A percentile compares a stretch with the other conserved stretches of the same genome.
Conservation (phyloP, 2,797 vertebrate genomes). For the Valencia hispanica region DNA sequence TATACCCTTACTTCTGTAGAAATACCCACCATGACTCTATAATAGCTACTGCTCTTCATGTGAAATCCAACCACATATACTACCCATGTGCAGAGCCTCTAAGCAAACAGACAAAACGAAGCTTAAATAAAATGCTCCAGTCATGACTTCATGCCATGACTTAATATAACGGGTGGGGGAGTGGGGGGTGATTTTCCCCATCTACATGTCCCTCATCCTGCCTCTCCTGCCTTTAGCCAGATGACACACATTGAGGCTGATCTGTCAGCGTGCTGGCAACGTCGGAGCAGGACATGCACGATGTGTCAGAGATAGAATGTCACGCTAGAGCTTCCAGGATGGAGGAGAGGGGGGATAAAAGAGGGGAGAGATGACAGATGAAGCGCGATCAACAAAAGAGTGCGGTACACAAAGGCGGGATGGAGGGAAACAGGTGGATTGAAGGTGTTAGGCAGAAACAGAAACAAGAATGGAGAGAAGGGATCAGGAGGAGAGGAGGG, state of each 20-base stretch:
- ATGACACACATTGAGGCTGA: constrained; percentile 79
- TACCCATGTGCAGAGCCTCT: not conserved
- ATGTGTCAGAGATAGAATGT: constrained; percentile 83
- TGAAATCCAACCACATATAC: constrained; percentile 8
- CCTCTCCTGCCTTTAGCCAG: constrained; percentile 55
- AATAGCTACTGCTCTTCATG: not conserved
- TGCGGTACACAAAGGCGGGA: constrained; percentile 54
- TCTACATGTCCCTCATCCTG: constrained; percentile 32
- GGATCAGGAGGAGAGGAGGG: constrained; percentile 49
- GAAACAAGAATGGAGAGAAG: constrained; percentile 65
- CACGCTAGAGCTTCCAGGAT: constrained; percentile 71
- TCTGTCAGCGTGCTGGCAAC: constrained; percentile 79
- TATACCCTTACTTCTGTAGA: not conserved
- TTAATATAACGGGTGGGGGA: constrained; percentile 5
- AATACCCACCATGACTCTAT: not conserved
- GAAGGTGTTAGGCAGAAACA: constrained; percentile 63
- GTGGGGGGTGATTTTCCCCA: constrained; percentile 40
- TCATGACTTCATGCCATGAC: constrained; percentile 8
- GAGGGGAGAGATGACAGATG: constrained; percentile 64
- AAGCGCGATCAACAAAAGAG: constrained; percentile 64
- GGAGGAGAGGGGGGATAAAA: constrained; percentile 46
- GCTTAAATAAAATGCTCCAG: not conserved
- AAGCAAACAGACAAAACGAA: constrained; percentile 1
- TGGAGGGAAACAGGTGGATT: constrained; percentile 70
- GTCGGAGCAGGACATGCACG: constrained; percentile 79